A percentile compares a stretch with the other conserved stretches of the same genome.
Evolutionary conservation across 2,888 invertebrate species (phyloP).

Genomic region (Drosophila birchii): DNA sequence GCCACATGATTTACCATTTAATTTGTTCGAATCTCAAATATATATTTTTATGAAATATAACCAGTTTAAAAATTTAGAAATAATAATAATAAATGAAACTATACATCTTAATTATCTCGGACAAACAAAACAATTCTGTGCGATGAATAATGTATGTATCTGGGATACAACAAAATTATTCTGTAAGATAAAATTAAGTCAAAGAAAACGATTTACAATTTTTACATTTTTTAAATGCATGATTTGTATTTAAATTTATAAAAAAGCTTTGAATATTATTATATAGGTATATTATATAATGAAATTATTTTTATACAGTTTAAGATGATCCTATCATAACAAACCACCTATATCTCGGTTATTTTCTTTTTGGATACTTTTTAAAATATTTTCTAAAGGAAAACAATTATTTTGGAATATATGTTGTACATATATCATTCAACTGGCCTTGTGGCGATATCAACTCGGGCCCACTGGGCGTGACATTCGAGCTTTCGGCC

Average conservation of each 20-base stretch:
- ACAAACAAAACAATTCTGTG: too few relatives aligned
- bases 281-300: background rate
- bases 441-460: conserved; percentile 4
- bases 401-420: background rate
- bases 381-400: background rate
- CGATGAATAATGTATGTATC: too few relatives aligned
- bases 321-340: background rate
- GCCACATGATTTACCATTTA: background rate
- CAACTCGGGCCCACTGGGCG: conserved; percentile 10
- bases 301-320: background rate
- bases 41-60: background rate
- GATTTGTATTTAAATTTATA: too few relatives aligned
- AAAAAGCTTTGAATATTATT: background rate
- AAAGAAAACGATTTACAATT: too few relatives aligned
- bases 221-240: too few relatives aligned
- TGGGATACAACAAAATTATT: too few relatives aligned
- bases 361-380: background rate
- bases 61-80: too few relatives aligned
- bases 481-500: conserved; percentile 12
- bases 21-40: background rate
- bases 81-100: too few relatives aligned
- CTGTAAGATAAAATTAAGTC: too few relatives aligned
- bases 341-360: background rate
- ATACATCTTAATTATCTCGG: background rate
- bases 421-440: too few relatives aligned